Base-by-base conservation (phyloP, 2,113 vertebrate species). In the Gallinago paraguaiae region DNA sequence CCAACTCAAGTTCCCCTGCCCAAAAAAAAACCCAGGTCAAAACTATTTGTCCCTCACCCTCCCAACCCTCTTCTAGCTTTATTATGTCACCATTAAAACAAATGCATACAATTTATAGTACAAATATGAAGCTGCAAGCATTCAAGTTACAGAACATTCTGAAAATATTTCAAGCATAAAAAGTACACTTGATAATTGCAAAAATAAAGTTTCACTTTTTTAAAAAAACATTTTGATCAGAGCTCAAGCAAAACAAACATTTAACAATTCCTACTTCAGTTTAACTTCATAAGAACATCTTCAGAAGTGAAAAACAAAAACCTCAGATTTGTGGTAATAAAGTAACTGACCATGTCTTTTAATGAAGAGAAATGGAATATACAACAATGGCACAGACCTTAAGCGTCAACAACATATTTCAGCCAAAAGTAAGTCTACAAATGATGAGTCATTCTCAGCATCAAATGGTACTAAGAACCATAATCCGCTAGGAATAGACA, bases 141-240 rank as follows among this genome's bases (percentile, higher is more conserved):
- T 96, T 96, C 69, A 92, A 96, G 90, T 94, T 95, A 96, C 94
- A 94, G 77, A 97, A 97, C 91, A 90, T 72, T 90, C 86, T 84
- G 75, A 95, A 97, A 96, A 96, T 96, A 95, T 88, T 94, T 96
- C 90, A 97, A 95, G 97, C 97, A 92, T 98, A 98, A 95, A 98
- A 98, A 98, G 78, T 96, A 90, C 91, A 97, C 95, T 95, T 60
- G 94, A 74, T 92, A 95, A 83, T 94, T 98, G 97, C 97, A 98
- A 98, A 98, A 98, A 98, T 98, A 98, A 98, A 97, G 50, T 95
- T 96, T 97, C 97, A 92, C 95, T 97, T 94, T 63, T 61, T 93
- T 95, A 80, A 92, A 91, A 96, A 94, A 97, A 97, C 92, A 93
- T 95, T 97, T 97, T 97, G 80, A 98, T 98, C 94, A 92, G 90